phyloP scores from a whole-genome alignment of 2,888 invertebrate species.

The Ophioninae sp. region DNA sequence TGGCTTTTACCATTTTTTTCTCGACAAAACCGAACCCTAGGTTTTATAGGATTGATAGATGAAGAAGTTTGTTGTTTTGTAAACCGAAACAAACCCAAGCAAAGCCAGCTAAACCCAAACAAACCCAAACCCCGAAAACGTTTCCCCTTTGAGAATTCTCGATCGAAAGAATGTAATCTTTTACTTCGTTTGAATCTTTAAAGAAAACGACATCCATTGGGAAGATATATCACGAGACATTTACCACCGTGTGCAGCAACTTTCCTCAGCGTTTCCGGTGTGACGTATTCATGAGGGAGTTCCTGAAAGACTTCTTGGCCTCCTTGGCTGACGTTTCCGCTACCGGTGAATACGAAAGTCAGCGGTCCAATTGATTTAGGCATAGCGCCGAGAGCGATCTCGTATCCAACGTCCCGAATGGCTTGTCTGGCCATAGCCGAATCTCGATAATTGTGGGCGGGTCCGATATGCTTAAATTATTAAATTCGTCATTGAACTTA shows the following conservation, averaged over 20 bases:
- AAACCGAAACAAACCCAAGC: too few relatives aligned
- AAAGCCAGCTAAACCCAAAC: slow-evolving; percentile 11
- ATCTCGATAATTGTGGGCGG: slow-evolving; percentile 98
- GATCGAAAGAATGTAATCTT: too few relatives aligned
- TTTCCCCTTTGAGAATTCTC: not conserved
- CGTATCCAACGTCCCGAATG: slow-evolving; percentile 99
- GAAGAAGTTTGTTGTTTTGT: too few relatives aligned
- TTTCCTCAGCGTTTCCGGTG: slow-evolving; percentile 96
- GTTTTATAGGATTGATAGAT: too few relatives aligned
- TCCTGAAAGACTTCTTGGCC: slow-evolving; percentile 97
- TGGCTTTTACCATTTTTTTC: too few relatives aligned
- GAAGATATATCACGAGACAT: slow-evolving; percentile 70
- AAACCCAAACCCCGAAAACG: not conserved
- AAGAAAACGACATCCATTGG: not conserved
- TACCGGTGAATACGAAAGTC: slow-evolving; percentile 98
- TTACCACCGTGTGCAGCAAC: slow-evolving; percentile 98
- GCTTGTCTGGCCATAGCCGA: slow-evolving; percentile 99
- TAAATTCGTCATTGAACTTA: not conserved
- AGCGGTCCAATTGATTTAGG: slow-evolving; percentile 98
- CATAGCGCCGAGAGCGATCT: slow-evolving; percentile 96
- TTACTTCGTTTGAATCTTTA: too few relatives aligned
- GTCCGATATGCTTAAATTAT: slow-evolving; percentile 92
- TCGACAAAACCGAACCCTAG: too few relatives aligned
- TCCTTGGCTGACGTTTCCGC: slow-evolving; percentile 96
- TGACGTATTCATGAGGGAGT: slow-evolving; percentile 98